Conservation (phyloP, 2,113 vertebrate genomes). For the Tachysurus fulvidraco region DNA sequence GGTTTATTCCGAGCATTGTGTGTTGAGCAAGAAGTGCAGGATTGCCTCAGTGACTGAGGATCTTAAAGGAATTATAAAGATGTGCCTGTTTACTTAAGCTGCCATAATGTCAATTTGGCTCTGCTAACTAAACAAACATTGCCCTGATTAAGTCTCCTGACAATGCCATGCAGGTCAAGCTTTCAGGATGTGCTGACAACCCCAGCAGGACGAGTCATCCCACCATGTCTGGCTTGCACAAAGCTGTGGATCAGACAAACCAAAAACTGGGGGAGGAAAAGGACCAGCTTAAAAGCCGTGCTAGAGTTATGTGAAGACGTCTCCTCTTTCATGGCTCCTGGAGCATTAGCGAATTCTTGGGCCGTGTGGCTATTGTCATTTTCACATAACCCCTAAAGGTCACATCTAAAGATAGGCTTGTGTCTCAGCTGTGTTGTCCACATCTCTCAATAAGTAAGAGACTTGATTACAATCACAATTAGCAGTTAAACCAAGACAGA, state of each 20-base stretch:
- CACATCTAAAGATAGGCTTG: neutral
- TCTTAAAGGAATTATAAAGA: conserved; percentile 18
- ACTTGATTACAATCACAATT: neutral
- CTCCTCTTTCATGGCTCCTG: neutral
- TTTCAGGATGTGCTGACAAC: conserved; percentile 11
- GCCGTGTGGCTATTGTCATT: conserved; percentile 2
- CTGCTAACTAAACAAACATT: conserved; percentile 39
- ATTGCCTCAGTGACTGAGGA: neutral
- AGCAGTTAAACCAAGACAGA: neutral
- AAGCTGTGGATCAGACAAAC: conserved; percentile 23
- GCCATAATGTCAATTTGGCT: conserved; percentile 22
- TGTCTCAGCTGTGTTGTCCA: neutral
- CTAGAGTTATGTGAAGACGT: neutral
- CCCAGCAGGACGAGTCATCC: neutral
- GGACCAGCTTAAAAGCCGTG: neutral
- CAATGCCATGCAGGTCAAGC: conserved; percentile 15
- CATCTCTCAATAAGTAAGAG: neutral
- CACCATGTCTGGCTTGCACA: conserved; percentile 20
- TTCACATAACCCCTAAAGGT: neutral
- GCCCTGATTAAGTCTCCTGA: conserved; percentile 23
- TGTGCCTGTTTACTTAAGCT: conserved; percentile 24
- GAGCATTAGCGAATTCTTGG: neutral
- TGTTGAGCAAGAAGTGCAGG: conserved; percentile 11
- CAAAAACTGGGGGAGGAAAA: neutral
- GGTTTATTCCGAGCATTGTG: neutral